Conservation (phyloP, 2,888 invertebrate genomes). For the Thymelicus sylvestris region DNA sequence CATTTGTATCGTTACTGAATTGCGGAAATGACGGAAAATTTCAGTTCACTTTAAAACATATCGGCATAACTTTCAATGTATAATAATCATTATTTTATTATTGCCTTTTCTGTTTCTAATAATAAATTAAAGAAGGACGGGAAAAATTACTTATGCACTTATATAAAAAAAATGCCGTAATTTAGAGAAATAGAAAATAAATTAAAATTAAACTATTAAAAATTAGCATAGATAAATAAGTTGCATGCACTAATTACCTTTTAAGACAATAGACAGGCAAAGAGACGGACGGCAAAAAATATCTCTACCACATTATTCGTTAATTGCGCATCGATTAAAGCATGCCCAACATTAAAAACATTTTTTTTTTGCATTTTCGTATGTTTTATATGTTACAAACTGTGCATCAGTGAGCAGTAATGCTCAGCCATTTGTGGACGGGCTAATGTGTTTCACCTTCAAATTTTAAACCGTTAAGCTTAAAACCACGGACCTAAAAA, state of each 20-base stretch:
- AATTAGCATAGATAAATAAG: too few species aligned
- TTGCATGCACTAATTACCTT: too few species aligned
- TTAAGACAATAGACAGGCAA: too few species aligned
- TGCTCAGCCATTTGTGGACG: background rate
- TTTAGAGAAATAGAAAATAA: too few species aligned
- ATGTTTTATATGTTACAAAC: background rate
- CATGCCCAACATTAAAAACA: too few species aligned
- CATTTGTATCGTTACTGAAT: background rate
- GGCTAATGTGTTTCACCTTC: conserved; percentile 20
- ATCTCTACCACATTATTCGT: background rate
- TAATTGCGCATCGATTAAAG: background rate
- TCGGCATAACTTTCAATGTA: background rate
- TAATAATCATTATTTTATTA: too few species aligned
- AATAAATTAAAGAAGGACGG: too few species aligned
- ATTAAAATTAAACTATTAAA: too few species aligned
- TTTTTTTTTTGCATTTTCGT: too few species aligned
- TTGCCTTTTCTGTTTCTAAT: too few species aligned
- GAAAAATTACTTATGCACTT: background rate
- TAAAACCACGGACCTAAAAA: too few species aligned
- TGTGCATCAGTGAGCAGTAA: background rate
- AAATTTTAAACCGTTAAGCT: conserved; percentile 2
- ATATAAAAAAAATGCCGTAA: background rate
- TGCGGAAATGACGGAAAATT: background rate
- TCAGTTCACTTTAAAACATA: background rate
- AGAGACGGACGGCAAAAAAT: too few species aligned